These are phyloP conservation scores for Luperina nickerlii DNA, from an alignment of 2,888 invertebrate genomes.

Conservation along the genomic window DNA sequence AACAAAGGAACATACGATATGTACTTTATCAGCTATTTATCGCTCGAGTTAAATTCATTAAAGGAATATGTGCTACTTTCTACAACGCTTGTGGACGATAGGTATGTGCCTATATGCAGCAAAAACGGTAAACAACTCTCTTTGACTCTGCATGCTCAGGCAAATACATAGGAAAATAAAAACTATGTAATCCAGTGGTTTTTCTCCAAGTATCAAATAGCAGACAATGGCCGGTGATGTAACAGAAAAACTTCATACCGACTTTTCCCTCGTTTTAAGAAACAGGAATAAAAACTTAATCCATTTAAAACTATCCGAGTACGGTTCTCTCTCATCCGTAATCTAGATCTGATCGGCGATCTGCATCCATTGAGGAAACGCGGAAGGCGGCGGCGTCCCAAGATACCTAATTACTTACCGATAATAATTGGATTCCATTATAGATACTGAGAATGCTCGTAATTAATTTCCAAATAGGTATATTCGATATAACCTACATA, in stretches of 20 bases:
- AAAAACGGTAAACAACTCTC: neutral
- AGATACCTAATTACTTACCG: constrained; percentile 73
- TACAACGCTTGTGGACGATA: constrained; percentile 5
- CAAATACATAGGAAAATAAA: neutral
- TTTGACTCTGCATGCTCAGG: neutral
- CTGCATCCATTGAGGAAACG: constrained; percentile 66
- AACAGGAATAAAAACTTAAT: constrained; percentile 51
- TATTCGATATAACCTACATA: neutral
- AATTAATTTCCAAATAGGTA: neutral
- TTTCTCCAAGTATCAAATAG: neutral
- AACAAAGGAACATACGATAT: constrained; percentile 21
- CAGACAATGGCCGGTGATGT: neutral
- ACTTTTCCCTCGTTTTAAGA: constrained; percentile 27
- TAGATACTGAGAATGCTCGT: neutral
- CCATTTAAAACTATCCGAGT: constrained; percentile 51
- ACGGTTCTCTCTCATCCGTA: constrained; percentile 48
- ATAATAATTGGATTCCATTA: constrained; percentile 73
- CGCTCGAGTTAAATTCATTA: constrained; percentile 27
- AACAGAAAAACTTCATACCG: constrained; percentile 12
- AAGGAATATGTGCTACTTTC: constrained; percentile 34
- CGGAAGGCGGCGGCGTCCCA: constrained; percentile 64
- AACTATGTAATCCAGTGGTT: neutral
- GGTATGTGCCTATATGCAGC: neutral
- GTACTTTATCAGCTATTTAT: constrained; percentile 24
- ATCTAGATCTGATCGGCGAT: constrained; percentile 67